Conservation (phyloP, 1,140 invertebrate species). For the Maconellicoccus hirsutus region DNA sequence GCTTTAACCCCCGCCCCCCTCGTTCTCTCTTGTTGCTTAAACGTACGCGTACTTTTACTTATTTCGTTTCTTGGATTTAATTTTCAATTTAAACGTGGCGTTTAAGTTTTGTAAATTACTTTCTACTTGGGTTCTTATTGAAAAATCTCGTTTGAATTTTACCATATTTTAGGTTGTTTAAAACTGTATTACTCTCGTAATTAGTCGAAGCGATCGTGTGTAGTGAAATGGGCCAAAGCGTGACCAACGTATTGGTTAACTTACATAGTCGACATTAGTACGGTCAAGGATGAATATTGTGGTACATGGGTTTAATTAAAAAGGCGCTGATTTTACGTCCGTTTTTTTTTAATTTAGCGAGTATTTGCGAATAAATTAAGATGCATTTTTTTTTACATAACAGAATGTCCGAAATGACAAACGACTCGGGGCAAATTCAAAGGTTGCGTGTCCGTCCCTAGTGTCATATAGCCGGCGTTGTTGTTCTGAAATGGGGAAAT, state of each 20-base stretch:
- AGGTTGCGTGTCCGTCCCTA: too few species aligned
- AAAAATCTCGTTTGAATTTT: neutral
- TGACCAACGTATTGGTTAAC: slow-evolving; percentile 18
- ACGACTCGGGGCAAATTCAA: too few species aligned
- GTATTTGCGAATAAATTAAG: neutral
- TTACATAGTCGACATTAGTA: neutral
- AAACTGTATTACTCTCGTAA: neutral
- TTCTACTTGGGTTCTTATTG: neutral
- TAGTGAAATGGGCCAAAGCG: slow-evolving; percentile 17
- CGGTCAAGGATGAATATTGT: slow-evolving; percentile 16
- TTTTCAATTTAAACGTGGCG: too few species aligned
- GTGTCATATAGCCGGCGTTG: too few species aligned
- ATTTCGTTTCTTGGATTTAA: too few species aligned
- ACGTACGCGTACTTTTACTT: too few species aligned
- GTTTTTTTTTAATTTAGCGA: neutral
- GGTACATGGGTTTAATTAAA: slow-evolving; percentile 11
- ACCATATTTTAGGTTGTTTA: neutral
- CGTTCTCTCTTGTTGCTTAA: neutral
- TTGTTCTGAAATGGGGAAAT: too few species aligned
- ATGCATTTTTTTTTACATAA: neutral
- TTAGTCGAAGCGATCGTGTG: neutral
- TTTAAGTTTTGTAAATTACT: slow-evolving; percentile 12
- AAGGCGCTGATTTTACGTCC: neutral
- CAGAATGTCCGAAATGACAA: neutral
- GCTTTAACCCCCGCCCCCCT: too few species aligned